Evolutionary conservation across 2,797 vertebrate genomes (phyloP), one percentile per base, ranked within the genome.

Genomic region (Gephyroberyx darwinii): DNA sequence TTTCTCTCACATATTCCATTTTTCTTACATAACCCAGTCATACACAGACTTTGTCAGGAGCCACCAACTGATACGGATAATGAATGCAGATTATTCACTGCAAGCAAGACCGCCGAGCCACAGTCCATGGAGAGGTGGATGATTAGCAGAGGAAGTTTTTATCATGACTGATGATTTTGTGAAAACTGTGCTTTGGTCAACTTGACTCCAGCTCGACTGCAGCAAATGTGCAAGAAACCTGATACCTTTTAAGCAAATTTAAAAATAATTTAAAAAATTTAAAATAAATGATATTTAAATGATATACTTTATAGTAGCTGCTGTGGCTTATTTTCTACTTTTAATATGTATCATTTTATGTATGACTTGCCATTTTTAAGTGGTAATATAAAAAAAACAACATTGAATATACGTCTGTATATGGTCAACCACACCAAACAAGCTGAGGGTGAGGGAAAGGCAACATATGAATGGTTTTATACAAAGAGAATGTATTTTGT

Each of bases 131-230:
- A 41, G 43, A 45, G 43, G 43, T 16, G 16, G 43, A 14, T 14
- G 14, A 45, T 45, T 45, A 45, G 51, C 57, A 14, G 65, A 67
- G 75, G 58, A 71, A 69, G 69, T 73, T 84, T 70, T 71, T 83
- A 77, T 75, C 64, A 62, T 69, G 75, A 58, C 70, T 66, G 81
- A 74, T 73, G 75, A 75, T 68, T 86, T 71, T 62, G 71, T 80
- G 86, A 84, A 62, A 86, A 88, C 81, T 74, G 63, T 33, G 68
- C 71, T 77, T 61, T 67, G 77, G 77, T 71, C 69, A 63, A 37
- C 64, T 82, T 8, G 9, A 70, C 39, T 78, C 71, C 76, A 73
- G 76, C 51, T 62, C 41, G 57, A 17, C 69, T 70, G 64, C 53
- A 64, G 48, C 54, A 55, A 69, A 81, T 16, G 78, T 54, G 60